Conservation (phyloP, 2,113 vertebrate species). For the Prunella himalayana region DNA sequence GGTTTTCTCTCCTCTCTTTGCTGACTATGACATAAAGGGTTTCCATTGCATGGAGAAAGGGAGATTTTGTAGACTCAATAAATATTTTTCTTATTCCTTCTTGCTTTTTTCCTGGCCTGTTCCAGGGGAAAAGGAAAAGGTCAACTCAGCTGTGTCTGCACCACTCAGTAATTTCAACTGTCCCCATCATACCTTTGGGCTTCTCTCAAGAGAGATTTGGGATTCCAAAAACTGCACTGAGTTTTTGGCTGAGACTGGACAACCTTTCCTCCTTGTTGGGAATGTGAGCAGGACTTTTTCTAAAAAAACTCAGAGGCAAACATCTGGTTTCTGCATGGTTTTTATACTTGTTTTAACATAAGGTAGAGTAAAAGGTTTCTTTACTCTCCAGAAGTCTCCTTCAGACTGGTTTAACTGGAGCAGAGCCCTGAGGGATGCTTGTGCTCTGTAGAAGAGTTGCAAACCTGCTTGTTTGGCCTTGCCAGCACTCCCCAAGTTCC, state of each 20-base stretch:
- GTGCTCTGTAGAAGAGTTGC: not conserved
- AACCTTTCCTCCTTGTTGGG: not conserved
- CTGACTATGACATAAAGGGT: not conserved
- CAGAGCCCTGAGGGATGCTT: rapidly evolving
- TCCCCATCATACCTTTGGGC: not conserved
- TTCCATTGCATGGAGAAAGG: not conserved
- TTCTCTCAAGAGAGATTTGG: not conserved
- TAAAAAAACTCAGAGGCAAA: not conserved
- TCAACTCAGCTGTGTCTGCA: not conserved
- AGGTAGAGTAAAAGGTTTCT: not conserved
- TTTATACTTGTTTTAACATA: not conserved
- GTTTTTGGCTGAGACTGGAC: not conserved
- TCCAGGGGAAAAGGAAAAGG: not conserved
- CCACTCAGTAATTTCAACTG: not conserved
- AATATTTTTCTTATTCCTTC: not conserved
- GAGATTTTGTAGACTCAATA: not conserved
- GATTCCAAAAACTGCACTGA: not conserved
- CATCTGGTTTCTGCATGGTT: not conserved
- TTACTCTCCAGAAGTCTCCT: not conserved
- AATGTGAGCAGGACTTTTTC: not conserved
- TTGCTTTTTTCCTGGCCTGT: not conserved
- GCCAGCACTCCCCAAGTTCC: not conserved
- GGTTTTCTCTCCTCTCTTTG: not conserved
- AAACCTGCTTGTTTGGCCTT: not conserved
- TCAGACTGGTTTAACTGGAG: rapidly evolving